Base-by-base conservation (phyloP, 2,888 invertebrate genomes). In the Drosophila anceps region DNA sequence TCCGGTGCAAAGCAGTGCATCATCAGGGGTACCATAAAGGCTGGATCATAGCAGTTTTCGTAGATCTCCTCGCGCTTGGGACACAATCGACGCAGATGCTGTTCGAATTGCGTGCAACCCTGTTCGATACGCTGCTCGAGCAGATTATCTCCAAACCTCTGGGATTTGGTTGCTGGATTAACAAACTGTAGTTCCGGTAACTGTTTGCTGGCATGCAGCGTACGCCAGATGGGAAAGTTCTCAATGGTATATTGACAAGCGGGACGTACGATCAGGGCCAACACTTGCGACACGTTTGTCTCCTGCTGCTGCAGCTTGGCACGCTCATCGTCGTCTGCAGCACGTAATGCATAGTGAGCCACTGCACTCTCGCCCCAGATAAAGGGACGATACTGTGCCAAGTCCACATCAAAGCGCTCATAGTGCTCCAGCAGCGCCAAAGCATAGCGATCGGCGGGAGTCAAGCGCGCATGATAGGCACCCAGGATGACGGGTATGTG, bases 351-450 rank as follows among this genome's bases (percentile, higher is more conserved):
- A 90, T 97, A 97, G 91, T 96, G 95, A 58, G 95, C 95, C 0
- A 96, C 95, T 0, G 97, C 98, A 4, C 96, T 95, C 90, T 95
- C 95, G 0, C 98, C 97, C 96, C 97, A 98, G 0, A 98, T 93
- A 85, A 96, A 96, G 0, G 98, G 98, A 74, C 96, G 95, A 91
- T 94, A 96, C 82, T 95, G 94, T 57, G 94, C 93, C 13, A 96
- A 93, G 24, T 95, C 94, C 68, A 95, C 93, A 59, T 95, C 95
- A 88, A 95, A 95, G 69, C 93, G 93, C 93, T 97, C 96, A 93
- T 96, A 96, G 72, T 94, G 93, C 78, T 95, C 94, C 63, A 97
- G 91, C 73, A 97, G 94, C 57, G 95, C 93, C 69, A 96, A 93
- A 54, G 97, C 94, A 31, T 95, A 94, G 79, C 96, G 95, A 92